Percentiles rank a stretch among this genome's conserved stretches.
Conservation (phyloP, 2,888 invertebrate genomes). For the Arenicola marina region DNA sequence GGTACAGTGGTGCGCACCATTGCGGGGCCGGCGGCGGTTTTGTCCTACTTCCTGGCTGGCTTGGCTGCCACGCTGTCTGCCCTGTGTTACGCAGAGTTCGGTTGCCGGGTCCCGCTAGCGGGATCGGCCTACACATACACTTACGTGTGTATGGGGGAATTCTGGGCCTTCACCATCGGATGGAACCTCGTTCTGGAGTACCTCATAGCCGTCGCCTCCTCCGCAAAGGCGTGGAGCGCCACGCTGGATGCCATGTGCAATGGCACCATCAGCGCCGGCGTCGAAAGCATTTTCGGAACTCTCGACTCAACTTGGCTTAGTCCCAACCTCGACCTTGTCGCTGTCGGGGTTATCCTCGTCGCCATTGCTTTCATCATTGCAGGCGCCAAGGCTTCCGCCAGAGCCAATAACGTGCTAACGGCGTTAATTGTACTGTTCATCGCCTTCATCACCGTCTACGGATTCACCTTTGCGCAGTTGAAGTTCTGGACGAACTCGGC, state of each 20-base stretch:
- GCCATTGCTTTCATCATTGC: conserved; percentile 60
- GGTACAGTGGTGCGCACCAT: conserved; percentile 87
- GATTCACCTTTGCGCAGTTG: conserved; percentile 80
- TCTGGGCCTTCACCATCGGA: conserved; percentile 53
- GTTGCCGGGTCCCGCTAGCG: conserved; percentile 64
- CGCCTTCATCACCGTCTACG: conserved; percentile 65
- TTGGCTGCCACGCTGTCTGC: conserved; percentile 80
- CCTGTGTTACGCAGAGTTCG: conserved; percentile 83
- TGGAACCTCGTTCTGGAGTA: conserved; percentile 45
- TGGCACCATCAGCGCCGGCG: conserved; percentile 41
- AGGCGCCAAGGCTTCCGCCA: conserved; percentile 49
- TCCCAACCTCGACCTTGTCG: conserved; percentile 59
- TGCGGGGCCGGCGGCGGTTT: conserved; percentile 88
- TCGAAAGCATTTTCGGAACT: conserved; percentile 27
- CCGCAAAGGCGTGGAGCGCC: conserved; percentile 62
- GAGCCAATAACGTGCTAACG: conserved; percentile 57
- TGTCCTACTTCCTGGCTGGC: conserved; percentile 80
- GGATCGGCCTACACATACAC: conserved; percentile 61
- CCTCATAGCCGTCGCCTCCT: conserved; percentile 44
- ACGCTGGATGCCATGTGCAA: conserved; percentile 48
- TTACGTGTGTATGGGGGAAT: conserved; percentile 54
- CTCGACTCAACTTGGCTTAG: conserved; percentile 35
- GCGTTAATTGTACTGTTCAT: conserved; percentile 54
- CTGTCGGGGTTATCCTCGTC: conserved; percentile 48
- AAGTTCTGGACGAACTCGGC: conserved; percentile 74